Percentiles rank a stretch among this genome's conserved stretches.
Conservation (phyloP, 2,113 vertebrate species). For the Microcebus ravelobensis region DNA sequence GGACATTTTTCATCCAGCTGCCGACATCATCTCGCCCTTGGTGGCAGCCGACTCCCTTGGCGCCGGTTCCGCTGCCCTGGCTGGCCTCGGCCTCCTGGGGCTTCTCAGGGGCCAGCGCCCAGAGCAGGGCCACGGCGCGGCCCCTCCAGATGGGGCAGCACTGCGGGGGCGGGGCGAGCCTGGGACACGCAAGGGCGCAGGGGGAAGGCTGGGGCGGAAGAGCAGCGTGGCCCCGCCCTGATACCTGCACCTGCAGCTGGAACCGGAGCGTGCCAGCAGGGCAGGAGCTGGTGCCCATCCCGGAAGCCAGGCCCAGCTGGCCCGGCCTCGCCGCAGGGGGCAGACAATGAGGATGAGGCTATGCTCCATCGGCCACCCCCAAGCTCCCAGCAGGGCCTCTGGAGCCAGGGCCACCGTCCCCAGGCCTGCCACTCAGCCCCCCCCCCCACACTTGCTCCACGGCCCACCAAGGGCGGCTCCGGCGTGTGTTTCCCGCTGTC, state of each 20-base stretch:
- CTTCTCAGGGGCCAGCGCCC: neutral
- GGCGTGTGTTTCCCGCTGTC: neutral
- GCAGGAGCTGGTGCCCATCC: neutral
- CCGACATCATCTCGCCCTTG: neutral
- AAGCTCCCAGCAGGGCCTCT: neutral
- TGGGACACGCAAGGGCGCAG: no score
- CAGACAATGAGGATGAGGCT: neutral
- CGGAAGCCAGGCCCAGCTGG: neutral
- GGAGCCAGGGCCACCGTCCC: neutral
- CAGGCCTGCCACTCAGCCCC: neutral
- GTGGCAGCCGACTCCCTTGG: neutral
- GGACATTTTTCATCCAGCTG: conserved; percentile 50
- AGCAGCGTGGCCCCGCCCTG: accelerated
- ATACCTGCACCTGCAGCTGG: neutral
- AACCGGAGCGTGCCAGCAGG: neutral
- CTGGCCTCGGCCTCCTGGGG: neutral
- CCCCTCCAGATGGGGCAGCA: neutral
- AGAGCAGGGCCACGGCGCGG: neutral
- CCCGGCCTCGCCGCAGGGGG: neutral
- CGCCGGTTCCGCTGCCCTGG: neutral
- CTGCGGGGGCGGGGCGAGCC: neutral
- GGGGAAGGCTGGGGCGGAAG: neutral
- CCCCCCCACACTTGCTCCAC: neutral
- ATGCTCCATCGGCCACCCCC: accelerated
- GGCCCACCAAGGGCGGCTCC: neutral